Conservation (phyloP, 1,140 invertebrate genomes). For the Drosophila kanapiae region DNA sequence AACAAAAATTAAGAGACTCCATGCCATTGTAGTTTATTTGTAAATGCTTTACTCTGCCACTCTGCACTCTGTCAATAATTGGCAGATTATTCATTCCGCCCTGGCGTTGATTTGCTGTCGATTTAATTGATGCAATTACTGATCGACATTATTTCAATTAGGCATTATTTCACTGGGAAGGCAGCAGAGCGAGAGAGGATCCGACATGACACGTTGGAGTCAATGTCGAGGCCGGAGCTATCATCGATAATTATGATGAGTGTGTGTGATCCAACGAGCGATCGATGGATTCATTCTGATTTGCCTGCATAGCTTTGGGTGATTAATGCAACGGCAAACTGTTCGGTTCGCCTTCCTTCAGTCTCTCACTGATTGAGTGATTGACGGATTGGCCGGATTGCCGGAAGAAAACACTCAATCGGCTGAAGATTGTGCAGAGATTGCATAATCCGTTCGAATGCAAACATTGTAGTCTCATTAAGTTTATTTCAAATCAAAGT, state of each 20-base stretch:
- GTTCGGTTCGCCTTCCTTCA: slow-evolving; percentile 30
- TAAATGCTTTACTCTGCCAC: background rate
- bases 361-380: slow-evolving; percentile 36
- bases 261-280: slow-evolving; percentile 30
- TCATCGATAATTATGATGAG: slow-evolving; percentile 54
- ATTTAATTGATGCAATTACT: slow-evolving; percentile 52
- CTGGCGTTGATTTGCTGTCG: slow-evolving; percentile 28
- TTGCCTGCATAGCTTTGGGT: slow-evolving; percentile 37
- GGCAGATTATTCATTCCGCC: slow-evolving; percentile 25
- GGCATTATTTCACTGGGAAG: background rate
- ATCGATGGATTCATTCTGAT: slow-evolving; percentile 29
- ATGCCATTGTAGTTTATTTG: background rate
- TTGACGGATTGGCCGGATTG: slow-evolving; percentile 63
- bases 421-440: slow-evolving; percentile 24
- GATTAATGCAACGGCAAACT: slow-evolving; percentile 72
- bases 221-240: slow-evolving; percentile 23
- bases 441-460: slow-evolving; percentile 58
- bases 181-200: background rate
- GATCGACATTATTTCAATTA: slow-evolving; percentile 46
- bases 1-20: too few species aligned
- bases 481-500: slow-evolving; percentile 1
- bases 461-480: slow-evolving; percentile 21
- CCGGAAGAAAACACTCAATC: slow-evolving; percentile 56
- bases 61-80: background rate
- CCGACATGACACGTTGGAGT: slow-evolving; percentile 35